Evolutionary conservation across 2,888 invertebrate species (phyloP).

Genomic region (Phaonia tiefii): DNA sequence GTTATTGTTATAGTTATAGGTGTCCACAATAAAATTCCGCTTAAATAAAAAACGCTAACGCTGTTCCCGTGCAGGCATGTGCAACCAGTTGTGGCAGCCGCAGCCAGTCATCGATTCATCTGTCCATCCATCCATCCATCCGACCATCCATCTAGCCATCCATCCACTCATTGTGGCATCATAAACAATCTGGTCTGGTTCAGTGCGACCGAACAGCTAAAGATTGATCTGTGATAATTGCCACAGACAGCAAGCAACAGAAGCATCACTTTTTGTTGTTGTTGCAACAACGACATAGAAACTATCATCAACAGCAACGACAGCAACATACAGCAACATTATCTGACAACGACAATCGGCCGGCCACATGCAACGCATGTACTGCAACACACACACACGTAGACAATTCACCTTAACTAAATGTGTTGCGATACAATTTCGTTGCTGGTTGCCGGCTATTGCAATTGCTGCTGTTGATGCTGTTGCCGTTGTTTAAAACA

Average conservation of each 20-base stretch:
- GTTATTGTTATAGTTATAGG: conserved; percentile 37
- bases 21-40: conserved; percentile 45
- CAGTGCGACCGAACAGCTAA: conserved; percentile 35
- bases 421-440: conserved; percentile 18
- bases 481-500: conserved; percentile 58
- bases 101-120: conserved; percentile 10
- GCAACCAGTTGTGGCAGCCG: conserved; percentile 3
- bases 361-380: conserved; percentile 31
- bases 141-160: conserved; percentile 23
- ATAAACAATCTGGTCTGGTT: conserved; percentile 39
- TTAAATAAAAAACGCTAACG: not conserved
- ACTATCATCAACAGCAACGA: conserved; percentile 9
- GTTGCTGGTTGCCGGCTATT: conserved; percentile 21
- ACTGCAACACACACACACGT: conserved; percentile 19
- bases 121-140: conserved; percentile 9
- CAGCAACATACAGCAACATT: conserved; percentile 46
- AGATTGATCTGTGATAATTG: conserved; percentile 65
- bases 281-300: conserved; percentile 7
- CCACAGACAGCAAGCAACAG: conserved; percentile 65
- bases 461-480: not conserved
- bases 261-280: conserved; percentile 60
- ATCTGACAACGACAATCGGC: conserved; percentile 56
- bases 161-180: conserved; percentile 22
- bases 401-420: conserved; percentile 33
- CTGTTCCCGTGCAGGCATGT: not conserved